Evolutionary conservation across 2,888 invertebrate species (phyloP).

Genomic region (Lampropteryx suffumata): DNA sequence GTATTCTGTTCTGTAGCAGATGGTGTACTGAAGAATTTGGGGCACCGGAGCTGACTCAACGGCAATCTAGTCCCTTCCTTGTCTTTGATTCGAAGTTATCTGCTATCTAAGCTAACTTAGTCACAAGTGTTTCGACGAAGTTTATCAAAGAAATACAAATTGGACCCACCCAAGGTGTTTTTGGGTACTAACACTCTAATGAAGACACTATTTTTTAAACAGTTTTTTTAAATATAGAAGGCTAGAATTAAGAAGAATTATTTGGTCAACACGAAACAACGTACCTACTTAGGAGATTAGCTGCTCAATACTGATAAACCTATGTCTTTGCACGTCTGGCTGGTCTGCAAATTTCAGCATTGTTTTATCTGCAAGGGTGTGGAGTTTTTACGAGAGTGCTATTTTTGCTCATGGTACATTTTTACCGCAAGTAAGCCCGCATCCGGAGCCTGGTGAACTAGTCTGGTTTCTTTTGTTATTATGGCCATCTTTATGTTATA

Average conservation of each 20-base stretch:
- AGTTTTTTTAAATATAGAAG: no score
- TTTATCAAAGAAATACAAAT: no score
- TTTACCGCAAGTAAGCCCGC: conserved; percentile 58
- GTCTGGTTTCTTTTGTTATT: conserved; percentile 51
- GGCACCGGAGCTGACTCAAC: conserved; percentile 77
- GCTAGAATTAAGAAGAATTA: no score
- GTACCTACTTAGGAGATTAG: no score
- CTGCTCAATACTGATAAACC: no score
- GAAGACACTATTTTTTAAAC: no score
- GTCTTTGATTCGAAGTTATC: conserved; percentile 54
- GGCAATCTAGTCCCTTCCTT: conserved; percentile 73
- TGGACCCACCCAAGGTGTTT: no score
- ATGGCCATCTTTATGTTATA: conserved; percentile 31
- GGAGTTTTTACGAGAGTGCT: conserved; percentile 13
- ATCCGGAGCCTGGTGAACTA: conserved; percentile 41
- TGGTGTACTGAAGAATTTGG: conserved; percentile 78
- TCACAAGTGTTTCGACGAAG: conserved; percentile 8
- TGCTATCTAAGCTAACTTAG: conserved; percentile 34
- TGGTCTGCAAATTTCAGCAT: no score
- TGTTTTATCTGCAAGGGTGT: background rate
- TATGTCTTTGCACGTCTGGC: no score
- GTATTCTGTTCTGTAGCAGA: conserved; percentile 56
- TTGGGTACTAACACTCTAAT: no score
- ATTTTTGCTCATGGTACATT: conserved; percentile 28
- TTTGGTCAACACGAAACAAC: no score